Evolutionary conservation across 2,797 vertebrate genomes (phyloP), one percentile per base, ranked within the genome.

Genomic region (Spea hammondii): DNA sequence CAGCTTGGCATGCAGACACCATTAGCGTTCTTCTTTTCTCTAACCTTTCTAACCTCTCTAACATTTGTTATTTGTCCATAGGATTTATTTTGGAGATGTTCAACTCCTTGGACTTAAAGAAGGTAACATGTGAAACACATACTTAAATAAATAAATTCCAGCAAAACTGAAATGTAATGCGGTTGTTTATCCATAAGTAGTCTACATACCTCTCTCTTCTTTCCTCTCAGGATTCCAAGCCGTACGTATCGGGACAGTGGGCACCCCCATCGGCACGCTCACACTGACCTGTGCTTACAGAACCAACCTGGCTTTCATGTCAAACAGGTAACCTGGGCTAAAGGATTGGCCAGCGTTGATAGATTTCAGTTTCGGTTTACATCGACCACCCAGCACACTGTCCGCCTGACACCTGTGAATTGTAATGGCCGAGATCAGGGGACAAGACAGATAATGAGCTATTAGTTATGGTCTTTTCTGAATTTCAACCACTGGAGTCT

Each of bases 61-160:
- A 53, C 51, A 53, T 6, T 13, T 8, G 1, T 51, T 5, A 47
- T 67, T 50, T 76, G 7, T 78, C 84, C 60, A 32, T 86, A 99
- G 98, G 90, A 98, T 99, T 88, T 99, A 99, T 90, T 99, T 99
- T 85, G 97, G 97, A 46, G 97, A 99, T 87, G 97, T 99, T 32
- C 97, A 99, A 54, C 91, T 99, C 85, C 92, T 88, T 74, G 96
- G 96, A 85, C 90, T 99, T 87, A 97, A 97, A 88, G 98, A 99
- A 96, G 98, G 98, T 99, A 89, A 50, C 68, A 4, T 65, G 14
- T 70, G 10, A 11, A 44, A 11, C 44, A n/a, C 8, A 17, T 57
- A 57, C 9, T 4, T 9, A 10, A 4, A n/a, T n/a, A n/a, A 50
- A 45, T 46, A 45, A n/a, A 2, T 47, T 44, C 76, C 62, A 4